Evolutionary conservation across 2,797 vertebrate genomes (phyloP), one percentile per base, ranked within the genome.

Genomic region (Eulemur rubriventer): DNA sequence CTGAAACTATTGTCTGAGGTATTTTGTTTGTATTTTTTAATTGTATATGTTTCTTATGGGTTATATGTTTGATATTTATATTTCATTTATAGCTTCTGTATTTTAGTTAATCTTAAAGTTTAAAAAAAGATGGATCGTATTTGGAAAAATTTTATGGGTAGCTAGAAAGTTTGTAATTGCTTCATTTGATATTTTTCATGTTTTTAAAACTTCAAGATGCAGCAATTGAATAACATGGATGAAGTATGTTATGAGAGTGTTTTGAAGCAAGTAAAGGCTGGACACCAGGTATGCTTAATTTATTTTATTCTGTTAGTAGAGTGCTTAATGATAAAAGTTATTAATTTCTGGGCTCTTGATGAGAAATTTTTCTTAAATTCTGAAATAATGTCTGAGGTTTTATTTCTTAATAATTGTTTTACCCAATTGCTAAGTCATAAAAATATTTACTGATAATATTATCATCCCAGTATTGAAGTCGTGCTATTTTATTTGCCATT

Each of bases 161-260:
- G 10, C 80, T 97, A 81, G 16, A 93, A 87, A 52, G n/a, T 83
- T 69, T 79, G 41, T 83, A 63, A 73, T 86, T 83, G 35, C 20
- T 50, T 95, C 17, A 92, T 94, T 87, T 97, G 4, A n/a, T 92
- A 13, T 93, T 95, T 97, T 82, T 92, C 63, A 72, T 65, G n/a
- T 90, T 93, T 85, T 93, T 48, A 87, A 94, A 88, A 35, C 59
- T 96, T 97, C 50, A 94, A 99, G 99, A 99, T 99, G 72, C 99
- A 99, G 80, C 99, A 99, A 95, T 98, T 99, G 69, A 99, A 99
- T 98, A 99, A 99, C 98, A 99, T 99, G 99, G 99, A 99, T 95
- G 99, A 99, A 97, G 99, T 99, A 52, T 99, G 99, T 96, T 99
- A 99, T 79, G 99, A 99, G 97, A 99, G 99, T 96, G 99, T 99